Evolutionary conservation across 2,888 invertebrate genomes (phyloP).

Genomic region (Crioceris asparagi): DNA sequence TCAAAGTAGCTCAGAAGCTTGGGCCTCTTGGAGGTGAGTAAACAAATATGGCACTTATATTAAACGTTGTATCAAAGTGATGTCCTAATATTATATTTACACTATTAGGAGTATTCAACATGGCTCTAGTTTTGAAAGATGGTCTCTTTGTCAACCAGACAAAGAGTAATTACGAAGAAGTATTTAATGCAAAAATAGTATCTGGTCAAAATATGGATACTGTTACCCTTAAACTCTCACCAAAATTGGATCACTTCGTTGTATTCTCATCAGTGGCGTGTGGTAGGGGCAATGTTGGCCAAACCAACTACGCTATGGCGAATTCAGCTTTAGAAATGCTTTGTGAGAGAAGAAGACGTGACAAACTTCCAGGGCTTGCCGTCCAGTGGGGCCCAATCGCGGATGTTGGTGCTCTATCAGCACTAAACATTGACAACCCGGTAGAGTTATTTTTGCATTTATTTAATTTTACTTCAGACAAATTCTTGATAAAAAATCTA

Average conservation of each 20-base stretch:
- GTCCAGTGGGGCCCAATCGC: slow-evolving; percentile 25
- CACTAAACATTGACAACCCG: background rate
- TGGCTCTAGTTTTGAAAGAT: slow-evolving; percentile 43
- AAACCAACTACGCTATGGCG: slow-evolving; percentile 24
- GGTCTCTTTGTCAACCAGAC: slow-evolving; percentile 45
- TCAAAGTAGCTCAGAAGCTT: slow-evolving; percentile 34
- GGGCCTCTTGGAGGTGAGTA: slow-evolving; percentile 47
- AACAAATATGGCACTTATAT: background rate
- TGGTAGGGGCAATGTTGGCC: slow-evolving; percentile 24
- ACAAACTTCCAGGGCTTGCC: slow-evolving; percentile 22
- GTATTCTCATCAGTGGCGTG: slow-evolving; percentile 22
- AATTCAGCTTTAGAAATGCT: slow-evolving; percentile 25
- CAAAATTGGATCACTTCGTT: slow-evolving; percentile 28
- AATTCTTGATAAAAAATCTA: no score
- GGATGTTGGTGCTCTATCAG: slow-evolving; percentile 19
- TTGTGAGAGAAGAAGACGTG: slow-evolving; percentile 20
- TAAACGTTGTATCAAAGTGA: background rate
- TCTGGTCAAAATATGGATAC: slow-evolving; percentile 48
- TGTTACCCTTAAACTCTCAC: slow-evolving; percentile 40
- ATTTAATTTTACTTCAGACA: no score
- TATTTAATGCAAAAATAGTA: slow-evolving; percentile 46
- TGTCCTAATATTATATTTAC: no score
- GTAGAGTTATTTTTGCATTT: no score
- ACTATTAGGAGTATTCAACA: slow-evolving; percentile 21
- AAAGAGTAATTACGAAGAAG: slow-evolving; percentile 40